Evolutionary conservation across 1,140 invertebrate genomes (phyloP).

Genomic region (Acromyrmex echinatior): DNA sequence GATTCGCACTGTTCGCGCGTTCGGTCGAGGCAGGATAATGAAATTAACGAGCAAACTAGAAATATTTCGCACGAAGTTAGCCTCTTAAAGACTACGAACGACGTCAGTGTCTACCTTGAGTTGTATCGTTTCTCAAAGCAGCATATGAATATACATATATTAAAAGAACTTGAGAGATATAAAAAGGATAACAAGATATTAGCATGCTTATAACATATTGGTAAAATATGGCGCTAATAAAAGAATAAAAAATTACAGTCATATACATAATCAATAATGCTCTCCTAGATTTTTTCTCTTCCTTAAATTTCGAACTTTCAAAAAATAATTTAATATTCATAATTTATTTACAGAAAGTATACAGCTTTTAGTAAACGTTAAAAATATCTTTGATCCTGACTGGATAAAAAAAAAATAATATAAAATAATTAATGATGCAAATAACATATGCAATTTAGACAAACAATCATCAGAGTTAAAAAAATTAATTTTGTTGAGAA

Average conservation of each 20-base stretch:
- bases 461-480: neutral
- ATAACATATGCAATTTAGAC: neutral
- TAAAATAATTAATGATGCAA: neutral
- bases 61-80: neutral
- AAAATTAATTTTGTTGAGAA: constrained; percentile 5
- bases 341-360: neutral
- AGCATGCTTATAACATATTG: neutral
- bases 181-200: neutral
- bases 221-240: neutral
- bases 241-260: neutral
- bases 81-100: neutral
- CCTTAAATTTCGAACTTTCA: neutral
- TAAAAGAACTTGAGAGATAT: neutral
- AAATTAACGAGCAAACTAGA: constrained; percentile 17
- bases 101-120: neutral
- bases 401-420: neutral
- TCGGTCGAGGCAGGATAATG: constrained; percentile 10
- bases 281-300: neutral
- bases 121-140: neutral
- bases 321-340: neutral
- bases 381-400: neutral
- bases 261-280: neutral
- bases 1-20: neutral
- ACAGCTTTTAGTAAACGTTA: neutral
- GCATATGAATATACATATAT: neutral